Evolutionary conservation across 2,113 vertebrate species (phyloP).

Genomic region (Takifugu bimaculatus): DNA sequence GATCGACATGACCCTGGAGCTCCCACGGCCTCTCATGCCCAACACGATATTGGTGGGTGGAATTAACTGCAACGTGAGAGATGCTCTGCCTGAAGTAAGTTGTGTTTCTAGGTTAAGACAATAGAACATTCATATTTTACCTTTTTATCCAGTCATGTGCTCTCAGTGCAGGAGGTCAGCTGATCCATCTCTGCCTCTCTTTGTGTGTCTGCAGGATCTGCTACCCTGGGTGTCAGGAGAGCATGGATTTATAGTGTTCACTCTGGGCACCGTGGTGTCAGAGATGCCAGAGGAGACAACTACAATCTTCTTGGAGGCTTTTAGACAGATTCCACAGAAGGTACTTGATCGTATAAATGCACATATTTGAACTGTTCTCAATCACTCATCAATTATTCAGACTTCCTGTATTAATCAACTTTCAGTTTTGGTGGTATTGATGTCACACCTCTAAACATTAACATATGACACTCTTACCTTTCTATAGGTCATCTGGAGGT

Average conservation of each 20-base stretch:
- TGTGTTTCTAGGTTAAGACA: background rate
- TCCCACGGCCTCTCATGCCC: slow-evolving; percentile 82
- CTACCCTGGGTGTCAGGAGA: slow-evolving; percentile 86
- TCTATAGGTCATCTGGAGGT: slow-evolving; percentile 87
- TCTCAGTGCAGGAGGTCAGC: background rate
- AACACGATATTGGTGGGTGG: slow-evolving; percentile 83
- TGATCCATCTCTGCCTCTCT: background rate
- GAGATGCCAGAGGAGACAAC: slow-evolving; percentile 81
- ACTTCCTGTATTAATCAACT: no score
- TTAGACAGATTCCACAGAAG: slow-evolving; percentile 86
- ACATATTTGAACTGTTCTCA: background rate
- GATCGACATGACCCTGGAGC: slow-evolving; percentile 80
- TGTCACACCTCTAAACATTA: background rate
- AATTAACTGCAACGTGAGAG: slow-evolving; percentile 68
- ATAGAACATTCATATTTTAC: no score
- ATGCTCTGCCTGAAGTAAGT: slow-evolving; percentile 62
- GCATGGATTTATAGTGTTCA: slow-evolving; percentile 89
- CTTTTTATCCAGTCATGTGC: no score
- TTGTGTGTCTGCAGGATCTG: slow-evolving; percentile 78
- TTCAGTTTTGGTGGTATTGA: background rate
- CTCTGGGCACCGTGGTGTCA: slow-evolving; percentile 84
- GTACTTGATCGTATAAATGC: slow-evolving; percentile 59
- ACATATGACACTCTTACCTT: background rate
- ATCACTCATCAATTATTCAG: no score
- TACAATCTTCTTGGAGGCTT: slow-evolving; percentile 79